Conservation (phyloP, 2,888 invertebrate genomes). For the Diarsia mendica region DNA sequence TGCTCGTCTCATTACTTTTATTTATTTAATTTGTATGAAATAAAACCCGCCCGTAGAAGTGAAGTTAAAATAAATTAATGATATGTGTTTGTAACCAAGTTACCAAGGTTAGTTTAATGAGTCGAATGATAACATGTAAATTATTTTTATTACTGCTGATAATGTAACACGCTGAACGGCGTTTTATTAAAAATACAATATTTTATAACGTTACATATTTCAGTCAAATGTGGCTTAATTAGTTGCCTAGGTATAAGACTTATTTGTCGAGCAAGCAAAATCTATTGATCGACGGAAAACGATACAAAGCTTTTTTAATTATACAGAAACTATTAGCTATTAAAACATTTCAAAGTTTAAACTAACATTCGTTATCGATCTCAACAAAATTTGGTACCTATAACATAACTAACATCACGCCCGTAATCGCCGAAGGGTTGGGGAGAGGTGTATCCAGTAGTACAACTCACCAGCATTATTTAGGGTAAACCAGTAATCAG, state of each 20-base stretch:
- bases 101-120: conserved; percentile 26
- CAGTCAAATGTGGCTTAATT: background rate
- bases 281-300: background rate
- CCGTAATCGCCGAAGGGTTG: too few relatives aligned
- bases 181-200: background rate
- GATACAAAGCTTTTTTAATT: conserved; percentile 3
- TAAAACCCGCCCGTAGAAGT: background rate
- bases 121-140: conserved; percentile 21
- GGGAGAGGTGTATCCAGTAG: too few relatives aligned
- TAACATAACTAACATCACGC: too few relatives aligned
- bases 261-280: background rate
- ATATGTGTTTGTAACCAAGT: too few relatives aligned
- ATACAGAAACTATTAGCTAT: background rate
- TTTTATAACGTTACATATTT: conserved; percentile 7
- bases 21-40: background rate
- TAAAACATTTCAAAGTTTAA: background rate
- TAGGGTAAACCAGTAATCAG: too few relatives aligned
- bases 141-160: conserved; percentile 27
- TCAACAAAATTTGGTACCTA: background rate
- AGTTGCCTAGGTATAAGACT: background rate
- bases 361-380: background rate
- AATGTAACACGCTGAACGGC: conserved; percentile 5
- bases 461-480: too few relatives aligned
- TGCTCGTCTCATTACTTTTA: background rate
- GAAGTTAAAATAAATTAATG: background rate